phyloP scores from a whole-genome alignment of 1,140 invertebrate genomes.

The Brachionus asplanchnoidis region DNA sequence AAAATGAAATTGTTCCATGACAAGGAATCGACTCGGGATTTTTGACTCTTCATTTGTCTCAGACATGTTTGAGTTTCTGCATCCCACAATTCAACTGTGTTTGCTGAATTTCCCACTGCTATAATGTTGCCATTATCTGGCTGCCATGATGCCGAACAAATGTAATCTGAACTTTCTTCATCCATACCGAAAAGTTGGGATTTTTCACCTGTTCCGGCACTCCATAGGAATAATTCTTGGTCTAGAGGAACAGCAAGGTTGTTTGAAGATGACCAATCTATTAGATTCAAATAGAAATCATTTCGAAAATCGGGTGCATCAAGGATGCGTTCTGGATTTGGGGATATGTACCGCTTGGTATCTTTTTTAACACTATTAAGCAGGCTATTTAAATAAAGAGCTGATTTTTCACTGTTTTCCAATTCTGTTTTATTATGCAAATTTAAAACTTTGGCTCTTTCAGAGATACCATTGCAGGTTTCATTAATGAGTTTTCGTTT shows the following conservation, averaged over 20 bases:
- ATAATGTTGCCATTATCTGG: conserved; percentile 75
- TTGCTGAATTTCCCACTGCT: conserved; percentile 77
- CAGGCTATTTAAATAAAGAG: background rate
- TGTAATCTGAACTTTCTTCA: conserved; percentile 68
- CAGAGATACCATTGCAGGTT: conserved; percentile 1
- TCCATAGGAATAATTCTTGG: conserved; percentile 85
- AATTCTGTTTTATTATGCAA: background rate
- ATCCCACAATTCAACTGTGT: conserved; percentile 65
- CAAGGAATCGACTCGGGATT: conserved; percentile 71
- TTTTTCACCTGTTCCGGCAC: conserved; percentile 82
- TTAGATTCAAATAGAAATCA: conserved; percentile 88
- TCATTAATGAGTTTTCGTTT: conserved; percentile 18
- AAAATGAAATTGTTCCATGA: conserved; percentile 84
- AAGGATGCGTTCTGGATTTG: conserved; percentile 83
- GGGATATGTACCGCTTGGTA: conserved; percentile 73
- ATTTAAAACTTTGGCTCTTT: background rate
- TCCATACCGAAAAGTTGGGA: conserved; percentile 70
- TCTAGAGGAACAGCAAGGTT: conserved; percentile 84
- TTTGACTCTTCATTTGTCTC: conserved; percentile 47
- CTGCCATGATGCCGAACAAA: conserved; percentile 83
- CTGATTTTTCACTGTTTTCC: background rate
- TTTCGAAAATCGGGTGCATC: conserved; percentile 94
- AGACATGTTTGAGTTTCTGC: conserved; percentile 58
- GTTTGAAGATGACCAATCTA: conserved; percentile 88
- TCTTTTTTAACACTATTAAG: conserved; percentile 16